Evolutionary conservation across 2,113 vertebrate species (phyloP), one percentile per base, ranked within the genome.

Genomic region (Theristicus caerulescens): DNA sequence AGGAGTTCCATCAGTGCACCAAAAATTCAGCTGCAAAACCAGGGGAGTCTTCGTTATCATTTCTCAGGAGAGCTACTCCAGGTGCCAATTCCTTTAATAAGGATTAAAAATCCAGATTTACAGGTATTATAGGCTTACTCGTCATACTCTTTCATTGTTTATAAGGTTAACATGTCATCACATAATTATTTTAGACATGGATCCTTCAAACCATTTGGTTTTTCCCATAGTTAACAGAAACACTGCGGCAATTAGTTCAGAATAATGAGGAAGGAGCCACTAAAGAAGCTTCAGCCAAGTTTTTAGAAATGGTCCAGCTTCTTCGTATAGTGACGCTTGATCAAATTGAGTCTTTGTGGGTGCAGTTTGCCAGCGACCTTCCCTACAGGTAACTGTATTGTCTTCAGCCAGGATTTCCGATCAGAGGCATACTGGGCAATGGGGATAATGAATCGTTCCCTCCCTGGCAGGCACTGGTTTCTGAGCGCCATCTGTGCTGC

Each of bases 301-400:
- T 97, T 51, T 93, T 99, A 29, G 95, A 98, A 81, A 88, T 98
- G 32, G 94, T 98, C 71, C 98, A 99, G 57, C 97, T 99, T 44
- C 94, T 98, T 24, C 97, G 98, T 57, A 55, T 61, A 27, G 94
- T 79, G 9, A 97, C 97, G 4, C 67, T 95, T 13, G 98, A 98
- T 34, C 97, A 96, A 65, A 94, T 99, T 3, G 97, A 98, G 25
- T 88, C 82, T 11, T 69, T 99, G 87, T 99, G 98, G 98, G 97
- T 87, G 65, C 96, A 98, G 25, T 93, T 98, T 70, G 65, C 85
- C 69, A 83, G 29, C 0, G 64, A 94, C 40, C 76, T 12, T 70
- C 36, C 71, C 34, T 91, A 95, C 82, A 97, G 95, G 97, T 98
- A 90, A 69, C 11, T 19, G 18, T 20, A 2, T 32, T n/a, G 21